Percentiles rank a stretch among this genome's conserved stretches.
These are phyloP conservation scores for Yponomeuta cagnagella DNA, from an alignment of 2,888 invertebrate genomes.

Conservation along the genomic window DNA sequence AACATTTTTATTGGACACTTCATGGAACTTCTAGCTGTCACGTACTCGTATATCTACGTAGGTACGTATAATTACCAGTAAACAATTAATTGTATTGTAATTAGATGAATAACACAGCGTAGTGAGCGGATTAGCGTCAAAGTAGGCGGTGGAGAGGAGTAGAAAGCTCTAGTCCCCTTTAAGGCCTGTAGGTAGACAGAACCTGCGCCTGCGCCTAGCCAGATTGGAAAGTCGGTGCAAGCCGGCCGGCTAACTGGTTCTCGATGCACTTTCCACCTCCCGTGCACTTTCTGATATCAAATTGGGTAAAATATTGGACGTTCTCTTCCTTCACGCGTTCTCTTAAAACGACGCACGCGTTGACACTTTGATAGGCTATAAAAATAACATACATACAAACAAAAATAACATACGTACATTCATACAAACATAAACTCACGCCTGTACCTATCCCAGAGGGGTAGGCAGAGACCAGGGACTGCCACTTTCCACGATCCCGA, in stretches of 20 bases:
- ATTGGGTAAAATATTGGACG: slow-evolving; percentile 12
- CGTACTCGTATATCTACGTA: too few species aligned
- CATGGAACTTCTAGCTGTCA: too few species aligned
- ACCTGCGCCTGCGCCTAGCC: slow-evolving; percentile 27
- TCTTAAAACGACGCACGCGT: not conserved
- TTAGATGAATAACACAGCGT: not conserved
- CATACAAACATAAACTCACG: too few species aligned
- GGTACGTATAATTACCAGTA: not conserved
- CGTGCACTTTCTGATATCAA: slow-evolving; percentile 63
- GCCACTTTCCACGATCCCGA: too few species aligned
- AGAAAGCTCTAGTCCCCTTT: slow-evolving; percentile 54
- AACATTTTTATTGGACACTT: too few species aligned
- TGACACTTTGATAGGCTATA: not conserved
- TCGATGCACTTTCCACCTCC: slow-evolving; percentile 52
- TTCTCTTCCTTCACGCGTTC: slow-evolving; percentile 6
- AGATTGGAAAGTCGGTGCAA: slow-evolving; percentile 67
- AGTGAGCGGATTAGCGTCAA: not conserved
- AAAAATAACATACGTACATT: too few species aligned
- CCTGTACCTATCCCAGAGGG: too few species aligned
- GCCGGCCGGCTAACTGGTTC: slow-evolving; percentile 44
- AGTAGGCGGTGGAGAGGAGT: slow-evolving; percentile 1
- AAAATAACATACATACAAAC: not conserved
- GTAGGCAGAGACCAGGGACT: too few species aligned
- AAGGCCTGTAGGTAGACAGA: slow-evolving; percentile 31
- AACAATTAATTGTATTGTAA: not conserved